Percentiles rank a stretch among this genome's conserved stretches.
These are phyloP conservation scores for Hylaeus anthracinus DNA, from an alignment of 1,140 invertebrate genomes.

Conservation along the genomic window DNA sequence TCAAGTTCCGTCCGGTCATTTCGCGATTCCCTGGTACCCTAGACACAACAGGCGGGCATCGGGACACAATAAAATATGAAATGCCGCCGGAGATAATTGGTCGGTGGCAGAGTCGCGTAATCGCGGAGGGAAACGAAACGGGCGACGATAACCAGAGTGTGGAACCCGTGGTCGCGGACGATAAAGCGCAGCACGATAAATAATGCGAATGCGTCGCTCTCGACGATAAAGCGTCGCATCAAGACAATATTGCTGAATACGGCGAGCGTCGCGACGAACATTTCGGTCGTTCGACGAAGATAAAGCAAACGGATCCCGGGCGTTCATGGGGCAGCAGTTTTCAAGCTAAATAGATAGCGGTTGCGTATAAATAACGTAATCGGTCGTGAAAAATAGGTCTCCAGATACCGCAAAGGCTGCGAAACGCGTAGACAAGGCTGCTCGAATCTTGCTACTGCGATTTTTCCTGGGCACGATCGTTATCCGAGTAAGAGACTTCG, in stretches of 20 bases:
- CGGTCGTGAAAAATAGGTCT: slow-evolving; percentile 14
- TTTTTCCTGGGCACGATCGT: neutral
- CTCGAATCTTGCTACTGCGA: neutral
- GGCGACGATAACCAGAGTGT: slow-evolving; percentile 38
- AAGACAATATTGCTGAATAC: slow-evolving; percentile 25
- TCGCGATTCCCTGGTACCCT: neutral
- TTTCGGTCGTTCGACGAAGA: neutral
- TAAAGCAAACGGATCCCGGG: slow-evolving; percentile 25
- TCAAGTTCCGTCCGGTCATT: neutral
- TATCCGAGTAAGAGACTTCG: neutral
- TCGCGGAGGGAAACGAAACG: slow-evolving; percentile 55
- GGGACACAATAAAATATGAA: slow-evolving; percentile 8
- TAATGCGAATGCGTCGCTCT: slow-evolving; percentile 26
- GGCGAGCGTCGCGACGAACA: neutral
- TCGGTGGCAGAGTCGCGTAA: slow-evolving; percentile 6
- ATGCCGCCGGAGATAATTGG: slow-evolving; percentile 30
- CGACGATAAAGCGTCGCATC: slow-evolving; percentile 24
- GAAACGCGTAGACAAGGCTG: neutral
- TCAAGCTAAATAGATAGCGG: slow-evolving; percentile 55
- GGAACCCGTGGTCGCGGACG: slow-evolving; percentile 41
- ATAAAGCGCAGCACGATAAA: slow-evolving; percentile 57
- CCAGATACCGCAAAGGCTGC: neutral
- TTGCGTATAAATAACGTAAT: slow-evolving; percentile 51
- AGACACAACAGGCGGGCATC: neutral
- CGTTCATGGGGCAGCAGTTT: slow-evolving; percentile 34